Conservation (phyloP, 1,140 invertebrate genomes). For the Drosophila ananassae region DNA sequence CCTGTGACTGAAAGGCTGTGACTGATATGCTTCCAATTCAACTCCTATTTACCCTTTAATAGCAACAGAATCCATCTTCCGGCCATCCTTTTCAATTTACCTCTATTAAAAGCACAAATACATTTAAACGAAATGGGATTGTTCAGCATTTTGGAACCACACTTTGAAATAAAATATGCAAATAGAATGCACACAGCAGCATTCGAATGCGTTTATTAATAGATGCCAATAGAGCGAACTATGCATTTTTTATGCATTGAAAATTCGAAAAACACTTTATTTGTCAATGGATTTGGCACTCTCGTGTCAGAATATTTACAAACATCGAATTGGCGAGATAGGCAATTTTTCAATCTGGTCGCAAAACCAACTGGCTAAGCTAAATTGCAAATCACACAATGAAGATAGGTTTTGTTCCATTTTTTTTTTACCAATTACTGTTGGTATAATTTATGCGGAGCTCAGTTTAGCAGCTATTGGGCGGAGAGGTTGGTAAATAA, state of each 20-base stretch:
- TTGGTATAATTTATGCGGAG: conserved; percentile 68
- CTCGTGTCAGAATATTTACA: conserved; percentile 42
- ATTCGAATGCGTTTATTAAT: conserved; percentile 75
- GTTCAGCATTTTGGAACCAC: conserved; percentile 17
- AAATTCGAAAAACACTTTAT: conserved; percentile 61
- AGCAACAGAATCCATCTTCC: not conserved
- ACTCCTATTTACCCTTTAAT: not conserved
- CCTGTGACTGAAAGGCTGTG: no score
- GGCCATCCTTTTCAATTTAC: not conserved
- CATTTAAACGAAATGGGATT: conserved; percentile 7
- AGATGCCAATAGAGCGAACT: conserved; percentile 47
- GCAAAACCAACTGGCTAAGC: conserved; percentile 43
- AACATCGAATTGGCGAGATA: conserved; percentile 39
- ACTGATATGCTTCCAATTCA: no score
- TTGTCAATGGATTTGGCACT: conserved; percentile 41
- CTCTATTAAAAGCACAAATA: conserved; percentile 18
- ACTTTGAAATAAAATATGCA: conserved; percentile 67
- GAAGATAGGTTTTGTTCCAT: conserved; percentile 26
- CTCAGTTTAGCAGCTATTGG: conserved; percentile 62
- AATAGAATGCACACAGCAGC: conserved; percentile 55
- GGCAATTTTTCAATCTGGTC: conserved; percentile 37
- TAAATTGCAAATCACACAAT: conserved; percentile 69
- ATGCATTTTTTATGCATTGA: conserved; percentile 56
- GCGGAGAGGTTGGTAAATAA: conserved; percentile 53
- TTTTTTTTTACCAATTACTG: conserved; percentile 6